Base-by-base conservation (phyloP, 2,888 invertebrate genomes). In the Dioctria linearis region DNA sequence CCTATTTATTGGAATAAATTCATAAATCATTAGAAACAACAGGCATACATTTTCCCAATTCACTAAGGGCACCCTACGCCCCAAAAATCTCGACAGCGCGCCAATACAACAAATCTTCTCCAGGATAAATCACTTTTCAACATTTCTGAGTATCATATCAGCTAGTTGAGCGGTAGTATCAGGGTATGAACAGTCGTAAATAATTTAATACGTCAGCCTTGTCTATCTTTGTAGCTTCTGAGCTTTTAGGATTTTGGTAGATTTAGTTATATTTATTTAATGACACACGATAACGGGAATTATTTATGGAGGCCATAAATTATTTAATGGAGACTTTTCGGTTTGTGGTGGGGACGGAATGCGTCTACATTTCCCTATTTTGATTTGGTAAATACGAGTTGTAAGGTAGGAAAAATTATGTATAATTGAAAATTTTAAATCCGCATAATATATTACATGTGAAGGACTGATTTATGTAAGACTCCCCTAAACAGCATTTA, bases 261-360 rank as follows among this genome's bases (percentile, higher is more conserved):
- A 71, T 54, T 71, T 71, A 71, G 71, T 71, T 71, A 71, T 71
- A 71, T 71, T 71, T 71, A 71, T 71, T 54, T 71, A 71, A 71
- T 71, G 71, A 71, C 71, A 71, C 39, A 71, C 51, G 71, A 71
- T 71, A 71, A 71, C 54, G 51, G 40, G 9, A 71, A 71, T 71
- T 71, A 71, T 71, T 71, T 71, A 71, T 71, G 71, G 49, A 6
- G 5, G 25, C 54, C 71, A 54, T 71, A 73, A 73, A 57, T 71
- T 71, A 71, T 43, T 43, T 57, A n/a, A 11, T 40, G 40, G 40
- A 8, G 43, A 3, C 6, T n/a, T 57, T 5, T 57, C 46, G 4
- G 25, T 43, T 8, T 1, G 54, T n/a, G 11, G 9, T 8, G 11
- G 9, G 11, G 46, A 11, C 11, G 11, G 11, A 54, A 54, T 54